A percentile compares a stretch with the other conserved stretches of the same genome.
These are phyloP conservation scores for Hypanus sabinus DNA, from an alignment of 2,113 vertebrate species.

Conservation along the genomic window DNA sequence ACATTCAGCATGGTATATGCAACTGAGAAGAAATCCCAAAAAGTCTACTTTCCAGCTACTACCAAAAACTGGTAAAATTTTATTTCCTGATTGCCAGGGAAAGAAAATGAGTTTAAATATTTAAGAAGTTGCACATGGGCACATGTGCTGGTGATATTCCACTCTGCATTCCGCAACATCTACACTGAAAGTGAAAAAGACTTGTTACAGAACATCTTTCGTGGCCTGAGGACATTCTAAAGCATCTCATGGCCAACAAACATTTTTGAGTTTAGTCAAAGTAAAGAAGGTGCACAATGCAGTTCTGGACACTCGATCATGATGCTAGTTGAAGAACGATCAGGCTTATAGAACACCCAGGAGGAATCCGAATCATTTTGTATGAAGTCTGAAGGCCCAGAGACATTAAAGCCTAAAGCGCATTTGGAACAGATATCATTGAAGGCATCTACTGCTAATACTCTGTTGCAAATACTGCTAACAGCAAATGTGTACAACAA, in stretches of 20 bases:
- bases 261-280: not conserved
- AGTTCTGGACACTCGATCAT: not conserved
- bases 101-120: not conserved
- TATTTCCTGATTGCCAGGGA: not conserved
- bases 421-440: not conserved
- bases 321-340: not conserved
- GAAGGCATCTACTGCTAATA: too few species aligned
- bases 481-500: not conserved
- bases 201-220: not conserved
- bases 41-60: not conserved
- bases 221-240: not conserved
- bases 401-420: not conserved
- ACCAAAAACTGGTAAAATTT: not conserved
- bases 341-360: not conserved
- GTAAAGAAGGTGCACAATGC: not conserved
- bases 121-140: not conserved
- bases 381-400: not conserved
- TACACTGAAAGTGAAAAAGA: not conserved
- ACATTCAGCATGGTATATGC: too few species aligned
- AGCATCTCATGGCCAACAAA: not conserved
- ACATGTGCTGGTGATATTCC: not conserved
- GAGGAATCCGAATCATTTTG: not conserved
- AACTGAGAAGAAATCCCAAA: not conserved
- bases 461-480: not conserved
- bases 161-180: not conserved